Evolutionary conservation across 2,113 vertebrate genomes (phyloP).

Genomic region (Actenoides lindsayi): DNA sequence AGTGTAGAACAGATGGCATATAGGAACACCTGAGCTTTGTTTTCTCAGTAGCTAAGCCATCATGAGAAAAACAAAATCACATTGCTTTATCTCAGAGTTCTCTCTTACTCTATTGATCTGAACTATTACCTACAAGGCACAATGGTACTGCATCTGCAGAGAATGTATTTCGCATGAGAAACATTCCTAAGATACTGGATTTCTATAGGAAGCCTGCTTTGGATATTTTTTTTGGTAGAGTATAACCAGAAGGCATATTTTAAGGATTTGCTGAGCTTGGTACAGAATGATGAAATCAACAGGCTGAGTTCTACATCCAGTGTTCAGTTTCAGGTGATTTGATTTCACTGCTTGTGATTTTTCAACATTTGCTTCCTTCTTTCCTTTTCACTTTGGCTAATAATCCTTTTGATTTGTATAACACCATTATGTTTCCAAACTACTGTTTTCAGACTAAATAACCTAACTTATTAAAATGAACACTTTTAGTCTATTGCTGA

Average conservation of each 20-base stretch:
- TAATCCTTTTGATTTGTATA: not conserved
- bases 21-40: not conserved
- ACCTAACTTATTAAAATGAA: not conserved
- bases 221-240: not conserved
- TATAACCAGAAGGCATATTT: not conserved
- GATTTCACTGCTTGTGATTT: not conserved
- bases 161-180: not conserved
- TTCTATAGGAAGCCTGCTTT: not conserved
- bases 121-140: not conserved
- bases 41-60: not conserved
- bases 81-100: not conserved
- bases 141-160: not conserved
- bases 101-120: not conserved
- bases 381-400: not conserved
- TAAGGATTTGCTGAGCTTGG: not conserved
- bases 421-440: not conserved
- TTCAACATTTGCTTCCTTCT: not conserved
- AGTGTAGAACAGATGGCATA: not conserved
- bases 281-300: not conserved
- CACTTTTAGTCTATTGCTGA: not conserved
- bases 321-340: not conserved
- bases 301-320: not conserved
- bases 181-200: not conserved
- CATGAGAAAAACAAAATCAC: not conserved
- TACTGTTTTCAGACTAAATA: not conserved